Conservation (phyloP, 2,888 invertebrate species). For the Tetragnatha montana region DNA sequence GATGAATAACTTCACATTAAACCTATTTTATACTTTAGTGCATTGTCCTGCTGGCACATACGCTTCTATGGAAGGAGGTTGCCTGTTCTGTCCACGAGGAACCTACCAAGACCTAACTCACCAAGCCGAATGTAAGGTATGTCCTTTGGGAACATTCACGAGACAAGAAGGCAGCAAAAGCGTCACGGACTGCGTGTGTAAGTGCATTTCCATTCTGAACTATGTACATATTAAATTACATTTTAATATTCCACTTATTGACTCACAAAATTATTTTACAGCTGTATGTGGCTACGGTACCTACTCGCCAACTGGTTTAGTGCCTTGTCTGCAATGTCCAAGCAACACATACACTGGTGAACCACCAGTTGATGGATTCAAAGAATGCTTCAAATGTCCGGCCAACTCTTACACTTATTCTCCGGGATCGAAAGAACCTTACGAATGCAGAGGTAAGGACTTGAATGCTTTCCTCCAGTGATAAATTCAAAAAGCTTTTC, state of each 20-base stretch:
- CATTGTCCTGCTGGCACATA: conserved; percentile 98
- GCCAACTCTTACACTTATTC: conserved; percentile 92
- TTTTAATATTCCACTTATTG: neutral
- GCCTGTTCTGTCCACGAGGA: conserved; percentile 94
- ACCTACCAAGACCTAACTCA: conserved; percentile 94
- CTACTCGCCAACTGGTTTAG: conserved; percentile 94
- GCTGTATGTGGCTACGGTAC: conserved; percentile 96
- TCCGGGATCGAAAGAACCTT: conserved; percentile 88
- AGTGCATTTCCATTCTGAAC: conserved; percentile 43
- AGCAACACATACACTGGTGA: conserved; percentile 91
- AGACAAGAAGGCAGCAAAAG: conserved; percentile 83
- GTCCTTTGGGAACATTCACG: conserved; percentile 95
- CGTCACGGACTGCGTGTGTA: conserved; percentile 86
- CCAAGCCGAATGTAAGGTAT: conserved; percentile 91
- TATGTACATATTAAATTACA: neutral
- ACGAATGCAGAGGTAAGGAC: conserved; percentile 82
- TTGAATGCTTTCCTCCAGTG: neutral
- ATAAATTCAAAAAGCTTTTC: no score
- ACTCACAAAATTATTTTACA: conserved; percentile 51
- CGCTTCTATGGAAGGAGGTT: conserved; percentile 92
- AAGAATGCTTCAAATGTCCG: conserved; percentile 94
- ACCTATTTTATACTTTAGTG: conserved; percentile 80
- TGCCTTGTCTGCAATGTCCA: conserved; percentile 95
- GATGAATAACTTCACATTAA: no score
- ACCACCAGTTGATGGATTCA: conserved; percentile 92